phyloP scores from a whole-genome alignment of 2,797 vertebrate species.

The Spea hammondii region DNA sequence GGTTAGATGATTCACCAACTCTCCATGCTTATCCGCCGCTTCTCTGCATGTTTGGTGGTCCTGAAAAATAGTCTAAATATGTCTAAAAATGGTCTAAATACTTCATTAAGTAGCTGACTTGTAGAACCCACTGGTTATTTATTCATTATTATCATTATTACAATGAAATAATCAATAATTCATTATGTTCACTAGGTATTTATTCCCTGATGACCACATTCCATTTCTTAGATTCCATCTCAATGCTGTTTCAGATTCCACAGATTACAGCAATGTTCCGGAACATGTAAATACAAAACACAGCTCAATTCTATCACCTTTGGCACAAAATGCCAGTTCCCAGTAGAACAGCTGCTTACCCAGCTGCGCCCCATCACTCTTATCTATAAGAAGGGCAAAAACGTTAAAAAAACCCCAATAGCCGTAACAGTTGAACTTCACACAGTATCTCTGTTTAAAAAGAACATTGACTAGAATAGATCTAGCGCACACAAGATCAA shows the following conservation, averaged over 20 bases:
- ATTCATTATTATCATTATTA: too few species aligned
- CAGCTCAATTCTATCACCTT: constrained; percentile 26
- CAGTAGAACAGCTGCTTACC: constrained; percentile 31
- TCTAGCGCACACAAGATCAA: constrained; percentile 19
- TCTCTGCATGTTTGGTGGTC: too few species aligned
- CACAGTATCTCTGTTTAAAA: constrained; percentile 14
- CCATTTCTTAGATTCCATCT: constrained; percentile 13
- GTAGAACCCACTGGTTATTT: too few species aligned
- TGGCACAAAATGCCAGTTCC: constrained; percentile 13
- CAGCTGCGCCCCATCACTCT: constrained; percentile 39
- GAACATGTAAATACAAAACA: constrained; percentile 35
- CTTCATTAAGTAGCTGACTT: too few species aligned
- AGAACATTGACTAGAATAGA: constrained; percentile 26
- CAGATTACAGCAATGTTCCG: constrained; percentile 1
- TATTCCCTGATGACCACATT: neutral
- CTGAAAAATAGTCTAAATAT: too few species aligned
- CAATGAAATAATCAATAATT: too few species aligned
- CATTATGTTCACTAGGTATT: too few species aligned
- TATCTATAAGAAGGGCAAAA: constrained; percentile 22
- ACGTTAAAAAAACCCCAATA: constrained; percentile 41
- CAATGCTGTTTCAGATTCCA: constrained; percentile 25
- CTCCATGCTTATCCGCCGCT: too few species aligned
- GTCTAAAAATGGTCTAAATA: too few species aligned
- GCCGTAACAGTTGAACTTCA: constrained; percentile 14
- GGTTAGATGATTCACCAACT: too few species aligned